Evolutionary conservation across 2,113 vertebrate species (phyloP), one percentile per base, ranked within the genome.

Genomic region (Datnioides undecimradiatus): DNA sequence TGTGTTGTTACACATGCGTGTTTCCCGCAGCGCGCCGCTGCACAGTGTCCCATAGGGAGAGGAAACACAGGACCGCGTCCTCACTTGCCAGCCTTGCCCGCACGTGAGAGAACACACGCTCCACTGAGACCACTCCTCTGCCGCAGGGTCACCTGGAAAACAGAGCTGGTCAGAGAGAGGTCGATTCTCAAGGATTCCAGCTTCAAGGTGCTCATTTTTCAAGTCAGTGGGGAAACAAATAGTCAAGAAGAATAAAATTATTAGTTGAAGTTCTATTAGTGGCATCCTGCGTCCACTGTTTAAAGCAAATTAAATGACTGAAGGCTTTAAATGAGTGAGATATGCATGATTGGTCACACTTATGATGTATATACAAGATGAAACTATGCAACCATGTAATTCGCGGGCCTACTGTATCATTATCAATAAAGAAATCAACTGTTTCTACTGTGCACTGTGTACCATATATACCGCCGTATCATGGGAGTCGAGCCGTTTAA

Each of bases 101-200:
- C 98, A 99, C 0, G 98, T 99, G 89, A 99, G 95, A 3, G 98
- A 99, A 91, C 98, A 99, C 77, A 97, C 96, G 21, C 98, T 99
- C 98, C 98, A 99, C 89, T 97, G 97, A 3, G 98, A 99, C 98
- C 98, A 99, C 84, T 98, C 97, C 92, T 99, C 98, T 0, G 98
- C 98, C 0, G 98, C 97, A 0, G 98, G 98, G 93, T 99, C 98
- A 76, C 98, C 98, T 99, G 93, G 25, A 69, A 60, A 69, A 87
- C 90, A 16, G 31, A 62, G 8, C 49, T 11, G 33, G 13, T 52
- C 25, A 64, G 49, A 72, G 14, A 65, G 46, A 69, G 17, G 19
- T 51, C 17, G 1, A 51, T 19, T 27, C 9, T 31, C 8, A 67
- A 12, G 8, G 14, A 55, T 27, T 41, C 16, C 33, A 46, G 5